phyloP scores from a whole-genome alignment of 2,797 vertebrate species.

The Paratrypauchen microcephalus region DNA sequence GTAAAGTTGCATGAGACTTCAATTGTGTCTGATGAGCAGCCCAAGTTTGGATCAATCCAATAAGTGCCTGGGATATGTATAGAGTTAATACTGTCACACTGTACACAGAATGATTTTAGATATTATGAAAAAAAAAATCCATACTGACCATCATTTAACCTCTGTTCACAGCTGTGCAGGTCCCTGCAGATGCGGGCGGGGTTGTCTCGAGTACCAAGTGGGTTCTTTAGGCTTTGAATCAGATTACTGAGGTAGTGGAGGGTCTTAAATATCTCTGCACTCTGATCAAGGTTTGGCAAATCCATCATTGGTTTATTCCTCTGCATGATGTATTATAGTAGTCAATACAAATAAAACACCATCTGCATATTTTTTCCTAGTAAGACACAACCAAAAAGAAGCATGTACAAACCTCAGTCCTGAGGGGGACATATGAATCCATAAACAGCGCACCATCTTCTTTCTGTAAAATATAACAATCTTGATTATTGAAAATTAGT shows the following conservation, averaged over 20 bases:
- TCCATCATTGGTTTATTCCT: slow-evolving; percentile 85
- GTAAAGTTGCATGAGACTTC: slow-evolving; percentile 95
- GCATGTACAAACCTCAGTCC: slow-evolving; percentile 79
- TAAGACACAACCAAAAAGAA: neutral
- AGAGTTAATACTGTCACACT: neutral
- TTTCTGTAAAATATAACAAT: slow-evolving; percentile 68
- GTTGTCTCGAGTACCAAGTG: slow-evolving; percentile 92
- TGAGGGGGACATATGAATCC: slow-evolving; percentile 75
- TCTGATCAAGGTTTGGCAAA: slow-evolving; percentile 87
- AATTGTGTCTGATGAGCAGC: slow-evolving; percentile 92
- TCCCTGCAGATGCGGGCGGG: slow-evolving; percentile 96
- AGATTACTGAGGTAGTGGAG: slow-evolving; percentile 99
- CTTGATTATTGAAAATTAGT: neutral
- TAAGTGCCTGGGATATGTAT: slow-evolving; percentile 83
- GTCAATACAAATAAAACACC: neutral
- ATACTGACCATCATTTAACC: slow-evolving; percentile 86
- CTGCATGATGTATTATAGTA: neutral
- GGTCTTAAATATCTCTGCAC: slow-evolving; percentile 95
- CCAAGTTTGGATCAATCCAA: slow-evolving; percentile 97
- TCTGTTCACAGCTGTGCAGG: slow-evolving; percentile 96
- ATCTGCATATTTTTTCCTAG: slow-evolving; percentile 10
- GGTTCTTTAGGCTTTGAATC: slow-evolving; percentile 97
- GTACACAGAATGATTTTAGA: neutral
- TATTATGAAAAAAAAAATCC: neutral
- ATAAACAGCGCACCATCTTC: slow-evolving; percentile 82